Base-by-base conservation (phyloP, 2,797 vertebrate genomes). In the Halcyon smyrnensis region DNA sequence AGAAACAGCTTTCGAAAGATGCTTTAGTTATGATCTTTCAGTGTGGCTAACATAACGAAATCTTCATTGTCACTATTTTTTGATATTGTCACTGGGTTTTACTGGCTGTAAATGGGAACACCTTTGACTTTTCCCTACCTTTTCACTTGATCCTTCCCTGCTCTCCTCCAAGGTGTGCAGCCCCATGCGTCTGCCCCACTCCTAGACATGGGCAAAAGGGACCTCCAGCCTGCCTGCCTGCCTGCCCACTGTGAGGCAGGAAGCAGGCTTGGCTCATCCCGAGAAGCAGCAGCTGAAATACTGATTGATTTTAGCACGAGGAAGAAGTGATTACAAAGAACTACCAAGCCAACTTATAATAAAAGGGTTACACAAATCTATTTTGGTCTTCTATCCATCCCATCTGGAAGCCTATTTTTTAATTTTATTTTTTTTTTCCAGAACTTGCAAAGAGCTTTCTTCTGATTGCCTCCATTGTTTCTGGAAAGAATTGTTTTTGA, bases 391-490 rank as follows among this genome's bases (percentile, higher is more conserved):
- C 69, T 27, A 60, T 63, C 68, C 30, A 62, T 68, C 23, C 32
- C 85, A 93, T 84, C 12, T 69, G 87, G 74, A 94, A 91, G 83
- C n/a, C 17, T 37, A 6, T 3, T 59, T 65, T 11, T 3, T 19
- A 12, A 6, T 9, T 13, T 12, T 3, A 17, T 19, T 12, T 15
- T 7, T 27, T 51, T 45, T 12, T 11, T 11, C 11, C 63, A 62
- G 54, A 89, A 79, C 48, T 84, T 79, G 67, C 17, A 54, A 78
- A 91, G 48, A 93, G 41, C 37, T 94, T 89, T 46, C 64, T 92
- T 84, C 83, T 95, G 93, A 74, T 84, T 97, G 85, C 88, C 77
- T 95, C 69, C 63, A 90, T 95, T 96, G 88, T 97, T 91, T 91
- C 87, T 81, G 64, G 53, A 30, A 94, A 92, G 51, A 94, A 81